Conservation (phyloP, 1,140 invertebrate genomes). For the Aethina tumida region DNA sequence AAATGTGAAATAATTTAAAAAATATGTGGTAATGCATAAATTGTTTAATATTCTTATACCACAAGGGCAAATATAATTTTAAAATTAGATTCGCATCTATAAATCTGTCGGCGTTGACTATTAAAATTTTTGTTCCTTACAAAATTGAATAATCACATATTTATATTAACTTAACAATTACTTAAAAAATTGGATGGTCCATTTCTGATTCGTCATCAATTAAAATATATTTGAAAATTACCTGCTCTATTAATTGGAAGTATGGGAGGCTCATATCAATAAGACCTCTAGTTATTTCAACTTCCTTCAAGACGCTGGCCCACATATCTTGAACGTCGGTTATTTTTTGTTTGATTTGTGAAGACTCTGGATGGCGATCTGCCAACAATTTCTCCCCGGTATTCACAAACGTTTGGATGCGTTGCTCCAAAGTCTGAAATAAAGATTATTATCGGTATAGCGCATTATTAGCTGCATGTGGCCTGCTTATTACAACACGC, state of each 20-base stretch:
- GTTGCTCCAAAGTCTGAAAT: slow-evolving; percentile 58
- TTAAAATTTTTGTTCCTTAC: too few species aligned
- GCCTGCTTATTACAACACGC: too few species aligned
- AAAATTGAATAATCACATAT: too few species aligned
- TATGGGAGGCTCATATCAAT: slow-evolving; percentile 47
- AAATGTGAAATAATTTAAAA: slow-evolving; percentile 23
- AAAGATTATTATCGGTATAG: too few species aligned
- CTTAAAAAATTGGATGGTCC: too few species aligned
- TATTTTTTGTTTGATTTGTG: slow-evolving; percentile 52
- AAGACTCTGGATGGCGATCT: slow-evolving; percentile 46
- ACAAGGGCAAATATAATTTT: too few species aligned
- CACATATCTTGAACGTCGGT: slow-evolving; percentile 59
- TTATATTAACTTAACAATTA: too few species aligned
- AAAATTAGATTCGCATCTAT: too few species aligned
- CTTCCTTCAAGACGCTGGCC: slow-evolving; percentile 58
- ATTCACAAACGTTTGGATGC: slow-evolving; percentile 62
- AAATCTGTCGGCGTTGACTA: too few species aligned
- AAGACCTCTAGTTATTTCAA: slow-evolving; percentile 51
- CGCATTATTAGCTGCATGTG: too few species aligned
- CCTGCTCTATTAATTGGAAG: slow-evolving; percentile 46
- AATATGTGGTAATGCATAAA: too few species aligned
- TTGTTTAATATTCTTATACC: too few species aligned
- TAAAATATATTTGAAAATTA: slow-evolving; percentile 14
- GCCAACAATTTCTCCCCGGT: slow-evolving; percentile 56
- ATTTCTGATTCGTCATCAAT: slow-evolving; percentile 5